phyloP scores from a whole-genome alignment of 2,113 vertebrate species.

The Ardeotis arabs region DNA sequence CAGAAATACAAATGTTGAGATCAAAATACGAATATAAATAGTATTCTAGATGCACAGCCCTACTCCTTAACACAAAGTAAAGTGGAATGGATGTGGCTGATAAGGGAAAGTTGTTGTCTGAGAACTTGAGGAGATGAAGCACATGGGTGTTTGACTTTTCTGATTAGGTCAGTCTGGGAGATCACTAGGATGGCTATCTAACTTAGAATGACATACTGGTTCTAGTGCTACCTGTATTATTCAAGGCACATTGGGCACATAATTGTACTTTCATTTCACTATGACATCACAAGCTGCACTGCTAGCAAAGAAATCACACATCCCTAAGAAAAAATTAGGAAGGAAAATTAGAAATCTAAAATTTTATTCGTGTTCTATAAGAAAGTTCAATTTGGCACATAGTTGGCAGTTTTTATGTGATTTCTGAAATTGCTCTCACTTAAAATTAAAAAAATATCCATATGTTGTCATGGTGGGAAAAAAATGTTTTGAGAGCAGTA shows the following conservation, averaged over 20 bases:
- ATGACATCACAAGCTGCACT: slow-evolving; percentile 70
- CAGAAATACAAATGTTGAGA: slow-evolving; percentile 81
- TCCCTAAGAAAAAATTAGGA: slow-evolving; percentile 23
- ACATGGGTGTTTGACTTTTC: slow-evolving; percentile 6
- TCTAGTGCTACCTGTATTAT: slow-evolving; percentile 69
- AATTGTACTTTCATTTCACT: slow-evolving; percentile 73
- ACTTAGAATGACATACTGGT: slow-evolving; percentile 63
- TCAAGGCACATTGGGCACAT: slow-evolving; percentile 80
- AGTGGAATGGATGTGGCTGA: neutral
- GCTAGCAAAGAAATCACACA: slow-evolving; percentile 57
- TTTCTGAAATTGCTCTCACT: neutral
- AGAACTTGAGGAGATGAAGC: slow-evolving; percentile 38
- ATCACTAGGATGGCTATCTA: slow-evolving; percentile 61
- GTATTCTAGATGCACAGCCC: slow-evolving; percentile 60
- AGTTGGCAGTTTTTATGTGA: slow-evolving; percentile 24
- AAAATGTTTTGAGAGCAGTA: neutral
- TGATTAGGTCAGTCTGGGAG: slow-evolving; percentile 1
- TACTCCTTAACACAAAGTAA: slow-evolving; percentile 70
- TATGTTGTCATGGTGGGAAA: neutral
- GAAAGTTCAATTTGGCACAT: slow-evolving; percentile 36
- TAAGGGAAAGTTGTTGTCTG: neutral
- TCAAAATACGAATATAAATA: slow-evolving; percentile 81
- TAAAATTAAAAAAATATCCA: neutral
- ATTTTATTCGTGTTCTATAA: neutral
- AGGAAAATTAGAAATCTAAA: slow-evolving; percentile 55